Conservation (phyloP, 2,888 invertebrate genomes). For the Pseudanteris insignis region DNA sequence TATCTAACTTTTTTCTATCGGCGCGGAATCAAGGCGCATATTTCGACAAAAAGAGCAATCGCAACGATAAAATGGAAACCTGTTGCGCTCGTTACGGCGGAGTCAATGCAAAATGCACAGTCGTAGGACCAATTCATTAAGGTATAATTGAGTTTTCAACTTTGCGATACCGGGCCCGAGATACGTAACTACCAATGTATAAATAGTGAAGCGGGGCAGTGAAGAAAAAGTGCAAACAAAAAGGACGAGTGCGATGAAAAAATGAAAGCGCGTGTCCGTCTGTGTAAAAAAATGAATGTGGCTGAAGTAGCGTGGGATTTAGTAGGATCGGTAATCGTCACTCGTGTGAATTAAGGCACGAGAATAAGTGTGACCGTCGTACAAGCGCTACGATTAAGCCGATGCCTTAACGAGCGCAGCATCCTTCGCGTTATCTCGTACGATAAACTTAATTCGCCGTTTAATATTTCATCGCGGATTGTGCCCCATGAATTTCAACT, state of each 20-base stretch:
- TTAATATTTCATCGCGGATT: conserved; percentile 34
- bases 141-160: conserved; percentile 67
- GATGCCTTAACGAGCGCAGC: conserved; percentile 62
- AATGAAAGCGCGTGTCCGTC: conserved; percentile 47
- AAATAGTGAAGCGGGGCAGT: conserved; percentile 34
- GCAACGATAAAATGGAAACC: conserved; percentile 38
- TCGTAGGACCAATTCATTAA: conserved; percentile 62
- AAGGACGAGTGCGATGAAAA: conserved; percentile 39
- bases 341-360: conserved; percentile 58
- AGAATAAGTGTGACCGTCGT: conserved; percentile 63
- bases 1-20: conserved; percentile 30
- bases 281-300: conserved; percentile 31
- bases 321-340: conserved; percentile 37
- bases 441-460: conserved; percentile 40
- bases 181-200: conserved; percentile 53
- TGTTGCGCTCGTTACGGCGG: conserved; percentile 43
- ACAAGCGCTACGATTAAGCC: conserved; percentile 62
- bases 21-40: conserved; percentile 26
- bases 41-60: conserved; percentile 26
- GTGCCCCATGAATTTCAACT: too few relatives aligned
- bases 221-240: conserved; percentile 39
- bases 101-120: conserved; percentile 39
- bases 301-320: conserved; percentile 36
- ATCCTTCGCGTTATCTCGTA: conserved; percentile 38
- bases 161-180: conserved; percentile 59